A percentile compares a stretch with the other conserved stretches of the same genome.
Evolutionary conservation across 2,113 vertebrate species (phyloP).

Genomic region (Rhipidura dahli): DNA sequence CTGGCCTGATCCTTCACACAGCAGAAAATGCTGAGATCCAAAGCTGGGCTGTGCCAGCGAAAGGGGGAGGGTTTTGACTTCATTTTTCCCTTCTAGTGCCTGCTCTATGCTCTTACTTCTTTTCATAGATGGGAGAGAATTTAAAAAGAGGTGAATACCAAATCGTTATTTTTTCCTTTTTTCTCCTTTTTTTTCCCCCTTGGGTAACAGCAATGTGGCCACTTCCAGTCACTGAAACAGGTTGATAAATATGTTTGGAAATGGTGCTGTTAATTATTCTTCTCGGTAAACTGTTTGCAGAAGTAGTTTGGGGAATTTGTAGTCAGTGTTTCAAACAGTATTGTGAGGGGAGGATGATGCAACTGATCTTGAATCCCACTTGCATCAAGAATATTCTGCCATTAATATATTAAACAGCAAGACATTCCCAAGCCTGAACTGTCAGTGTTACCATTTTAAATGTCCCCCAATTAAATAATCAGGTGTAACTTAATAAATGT

Average conservation of each 20-base stretch:
- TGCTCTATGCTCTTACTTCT: background rate
- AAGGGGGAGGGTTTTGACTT: background rate
- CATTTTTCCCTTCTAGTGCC: background rate
- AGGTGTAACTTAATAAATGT: conserved; percentile 78
- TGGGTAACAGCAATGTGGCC: background rate
- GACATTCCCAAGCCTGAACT: background rate
- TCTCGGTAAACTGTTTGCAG: background rate
- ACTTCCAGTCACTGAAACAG: background rate
- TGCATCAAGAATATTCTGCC: background rate
- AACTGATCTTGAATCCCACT: background rate
- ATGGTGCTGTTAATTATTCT: background rate
- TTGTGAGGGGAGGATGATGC: background rate
- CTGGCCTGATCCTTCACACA: background rate
- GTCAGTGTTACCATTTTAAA: background rate
- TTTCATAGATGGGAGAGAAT: background rate
- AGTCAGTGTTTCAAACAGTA: background rate
- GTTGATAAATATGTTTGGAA: background rate
- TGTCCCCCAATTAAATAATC: conserved; percentile 65
- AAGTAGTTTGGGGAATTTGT: background rate
- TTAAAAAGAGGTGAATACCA: conserved; percentile 15
- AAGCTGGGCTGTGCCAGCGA: background rate
- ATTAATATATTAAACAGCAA: background rate
- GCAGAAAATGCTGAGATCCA: background rate
- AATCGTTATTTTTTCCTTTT: background rate
- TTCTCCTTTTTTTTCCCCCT: background rate